phyloP scores from a whole-genome alignment of 2,888 invertebrate genomes.

The Chrysodeixis includens region DNA sequence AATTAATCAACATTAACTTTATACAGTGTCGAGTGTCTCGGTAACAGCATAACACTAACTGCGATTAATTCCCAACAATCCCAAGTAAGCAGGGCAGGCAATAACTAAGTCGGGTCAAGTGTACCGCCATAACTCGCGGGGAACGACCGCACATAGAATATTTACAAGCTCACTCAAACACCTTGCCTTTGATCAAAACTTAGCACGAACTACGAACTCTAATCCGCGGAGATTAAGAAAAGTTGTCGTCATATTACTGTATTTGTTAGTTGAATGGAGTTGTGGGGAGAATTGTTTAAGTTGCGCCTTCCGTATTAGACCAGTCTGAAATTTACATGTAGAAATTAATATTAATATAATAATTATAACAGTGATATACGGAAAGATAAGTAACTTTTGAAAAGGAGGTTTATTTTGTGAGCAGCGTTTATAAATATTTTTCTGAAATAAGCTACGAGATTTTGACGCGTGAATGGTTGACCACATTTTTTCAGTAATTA shows the following conservation, averaged over 20 bases:
- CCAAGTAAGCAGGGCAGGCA: constrained; percentile 48
- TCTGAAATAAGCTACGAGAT: too few species aligned
- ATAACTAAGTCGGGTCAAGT: constrained; percentile 61
- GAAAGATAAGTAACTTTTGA: too few species aligned
- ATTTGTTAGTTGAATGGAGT: constrained; percentile 27
- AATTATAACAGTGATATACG: too few species aligned
- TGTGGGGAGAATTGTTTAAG: neutral
- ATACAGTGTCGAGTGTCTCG: constrained; percentile 20
- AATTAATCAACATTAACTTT: constrained; percentile 15
- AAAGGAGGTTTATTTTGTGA: too few species aligned
- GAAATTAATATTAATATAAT: too few species aligned
- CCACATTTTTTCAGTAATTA: too few species aligned
- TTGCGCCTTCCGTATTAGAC: too few species aligned
- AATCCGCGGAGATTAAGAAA: constrained; percentile 52
- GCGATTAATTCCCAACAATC: constrained; percentile 57
- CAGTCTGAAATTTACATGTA: too few species aligned
- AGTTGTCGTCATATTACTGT: constrained; percentile 32
- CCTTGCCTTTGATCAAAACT: constrained; percentile 62
- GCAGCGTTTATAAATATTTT: too few species aligned
- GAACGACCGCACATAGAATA: constrained; percentile 72
- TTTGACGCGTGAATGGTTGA: too few species aligned
- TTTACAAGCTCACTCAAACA: constrained; percentile 64
- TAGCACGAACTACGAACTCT: constrained; percentile 27
- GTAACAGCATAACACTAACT: constrained; percentile 53
- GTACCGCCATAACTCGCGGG: constrained; percentile 68